Evolutionary conservation across 2,888 invertebrate species (phyloP), one percentile per base, ranked within the genome.

Genomic region (Axea sp.): DNA sequence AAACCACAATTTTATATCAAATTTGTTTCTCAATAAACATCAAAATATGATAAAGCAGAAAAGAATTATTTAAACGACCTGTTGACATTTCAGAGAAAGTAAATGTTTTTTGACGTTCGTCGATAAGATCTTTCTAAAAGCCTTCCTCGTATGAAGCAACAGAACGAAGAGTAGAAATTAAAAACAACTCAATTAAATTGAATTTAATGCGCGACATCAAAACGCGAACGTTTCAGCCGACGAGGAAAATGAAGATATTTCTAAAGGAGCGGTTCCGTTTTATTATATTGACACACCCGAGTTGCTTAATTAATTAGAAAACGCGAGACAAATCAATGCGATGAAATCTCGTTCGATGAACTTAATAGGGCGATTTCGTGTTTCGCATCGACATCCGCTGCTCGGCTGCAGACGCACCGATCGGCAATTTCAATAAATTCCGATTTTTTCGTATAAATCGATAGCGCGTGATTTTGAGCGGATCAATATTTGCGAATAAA

Each of bases 301-400:
- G 31, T 19, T 41, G 9, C 26, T 53, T 45, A 65, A 73, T 73
- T 64, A 73, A 73, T 73, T 53, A 65, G 39, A 67, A 65, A 67
- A 65, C 37, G 6, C 24, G 6, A 43, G 65, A 59, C 53, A 60
- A 60, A 73, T 73, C 65, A 39, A 60, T 24, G 39, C 59, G 3
- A 41, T 41, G 53, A 67, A 73, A 65, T 60, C 65, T 73, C 51
- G 22, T 8, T 39, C 39, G 45, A 65, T 72, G 39, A 65, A 73
- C 60, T 73, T 57, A 51, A 73, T 60, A 33, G 59, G 33, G 31
- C 45, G 57, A 35, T 17, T 30, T n/a, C 11, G 22, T 57, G 51
- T 57, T 51, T 31, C 31, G 11, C 53, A 12, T 55, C 47, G 39
- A 39, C 37, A 31, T 39, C 31, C 28, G 28, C 19, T 5, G 35